Evolutionary conservation across 2,113 vertebrate species (phyloP).

Genomic region (Fulmarus glacialis): DNA sequence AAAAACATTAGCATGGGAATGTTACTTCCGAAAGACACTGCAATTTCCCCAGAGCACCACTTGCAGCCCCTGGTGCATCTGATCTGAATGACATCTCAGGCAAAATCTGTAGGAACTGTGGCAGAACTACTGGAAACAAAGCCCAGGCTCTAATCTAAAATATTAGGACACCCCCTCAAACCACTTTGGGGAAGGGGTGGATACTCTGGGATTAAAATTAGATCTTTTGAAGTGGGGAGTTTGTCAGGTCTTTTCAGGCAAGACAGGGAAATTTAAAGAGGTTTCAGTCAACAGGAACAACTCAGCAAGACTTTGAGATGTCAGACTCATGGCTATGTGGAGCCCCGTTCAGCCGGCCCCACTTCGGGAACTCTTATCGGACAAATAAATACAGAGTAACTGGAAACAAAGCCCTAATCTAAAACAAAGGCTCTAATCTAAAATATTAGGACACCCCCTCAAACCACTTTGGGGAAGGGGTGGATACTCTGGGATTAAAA

Average conservation of each 20-base stretch:
- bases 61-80: background rate
- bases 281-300: background rate
- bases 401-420: no score
- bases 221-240: background rate
- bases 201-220: background rate
- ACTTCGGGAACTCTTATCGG: background rate
- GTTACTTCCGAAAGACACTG: background rate
- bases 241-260: background rate
- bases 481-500: background rate
- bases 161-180: background rate
- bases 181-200: background rate
- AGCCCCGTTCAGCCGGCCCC: background rate
- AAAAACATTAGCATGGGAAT: background rate
- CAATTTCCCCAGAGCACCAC: background rate
- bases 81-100: background rate
- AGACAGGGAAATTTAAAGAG: background rate
- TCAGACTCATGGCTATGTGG: rapidly evolving
- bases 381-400: background rate
- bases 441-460: no score
- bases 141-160: background rate
- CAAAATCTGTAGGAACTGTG: background rate
- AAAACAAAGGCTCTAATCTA: no score
- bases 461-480: background rate
- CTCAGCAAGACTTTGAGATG: background rate
- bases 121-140: background rate